Percentiles rank a stretch among this genome's conserved stretches.
phyloP scores from a whole-genome alignment of 2,797 vertebrate genomes.

The Limosa lapponica region DNA sequence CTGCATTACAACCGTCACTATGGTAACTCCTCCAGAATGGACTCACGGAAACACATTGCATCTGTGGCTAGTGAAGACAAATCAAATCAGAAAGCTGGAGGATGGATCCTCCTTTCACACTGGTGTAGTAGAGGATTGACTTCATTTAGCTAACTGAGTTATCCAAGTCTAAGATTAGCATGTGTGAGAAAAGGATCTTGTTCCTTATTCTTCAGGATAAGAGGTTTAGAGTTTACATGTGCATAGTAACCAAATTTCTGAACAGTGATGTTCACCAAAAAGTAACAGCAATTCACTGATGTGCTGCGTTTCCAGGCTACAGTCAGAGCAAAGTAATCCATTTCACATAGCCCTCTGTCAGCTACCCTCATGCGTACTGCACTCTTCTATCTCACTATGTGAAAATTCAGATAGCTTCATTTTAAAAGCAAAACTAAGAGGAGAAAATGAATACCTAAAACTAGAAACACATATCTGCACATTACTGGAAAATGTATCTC shows the following conservation, averaged over 20 bases:
- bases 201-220: not conserved
- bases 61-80: conserved; percentile 10
- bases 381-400: not conserved
- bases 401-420: not conserved
- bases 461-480: not conserved
- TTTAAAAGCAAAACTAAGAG: conserved; percentile 3
- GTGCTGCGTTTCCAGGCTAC: not conserved
- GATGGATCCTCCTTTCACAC: not conserved
- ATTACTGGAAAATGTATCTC: not conserved
- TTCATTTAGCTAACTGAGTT: not conserved
- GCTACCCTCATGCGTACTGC: not conserved
- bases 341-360: not conserved
- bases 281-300: not conserved
- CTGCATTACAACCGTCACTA: conserved; percentile 11
- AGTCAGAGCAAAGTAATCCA: not conserved
- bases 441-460: not conserved
- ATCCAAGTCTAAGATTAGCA: not conserved
- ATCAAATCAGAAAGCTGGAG: conserved; percentile 23
- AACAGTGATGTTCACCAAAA: not conserved
- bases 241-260: not conserved
- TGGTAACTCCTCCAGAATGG: conserved; percentile 34
- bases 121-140: not conserved
- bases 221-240: not conserved
- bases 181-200: not conserved
- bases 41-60: conserved; percentile 2